Conservation (phyloP, 2,797 vertebrate species). For the Lithobates pipiens region DNA sequence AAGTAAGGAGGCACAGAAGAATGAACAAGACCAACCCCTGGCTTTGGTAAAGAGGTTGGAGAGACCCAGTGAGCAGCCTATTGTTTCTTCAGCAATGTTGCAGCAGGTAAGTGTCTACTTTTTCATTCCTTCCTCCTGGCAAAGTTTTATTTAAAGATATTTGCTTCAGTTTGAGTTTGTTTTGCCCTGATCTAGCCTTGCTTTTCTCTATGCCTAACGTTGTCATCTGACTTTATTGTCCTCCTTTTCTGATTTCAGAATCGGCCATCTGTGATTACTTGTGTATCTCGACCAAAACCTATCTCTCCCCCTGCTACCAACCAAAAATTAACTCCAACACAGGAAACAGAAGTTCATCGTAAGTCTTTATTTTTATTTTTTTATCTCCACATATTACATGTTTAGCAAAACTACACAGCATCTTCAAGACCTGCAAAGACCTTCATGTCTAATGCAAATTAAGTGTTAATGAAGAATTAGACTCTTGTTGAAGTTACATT, state of each 20-base stretch:
- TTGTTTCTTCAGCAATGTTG: constrained; percentile 12
- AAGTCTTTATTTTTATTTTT: not conserved
- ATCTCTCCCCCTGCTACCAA: not conserved
- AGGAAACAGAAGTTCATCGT: not conserved
- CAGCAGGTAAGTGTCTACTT: constrained; percentile 33
- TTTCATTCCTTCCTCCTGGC: not conserved
- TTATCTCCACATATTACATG: too few species aligned
- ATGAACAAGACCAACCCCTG: constrained; percentile 38
- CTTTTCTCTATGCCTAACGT: not conserved
- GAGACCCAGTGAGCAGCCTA: not conserved
- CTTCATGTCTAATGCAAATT: too few species aligned
- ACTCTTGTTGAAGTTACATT: too few species aligned
- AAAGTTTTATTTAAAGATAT: too few species aligned
- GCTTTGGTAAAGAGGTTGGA: constrained; percentile 42
- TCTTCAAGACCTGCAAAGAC: too few species aligned
- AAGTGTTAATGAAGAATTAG: too few species aligned
- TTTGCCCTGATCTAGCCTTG: too few species aligned
- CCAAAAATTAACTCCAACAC: not conserved
- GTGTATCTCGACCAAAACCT: constrained; percentile 29
- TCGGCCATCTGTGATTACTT: constrained; percentile 51
- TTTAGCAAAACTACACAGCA: too few species aligned
- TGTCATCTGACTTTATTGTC: not conserved
- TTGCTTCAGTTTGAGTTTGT: too few species aligned
- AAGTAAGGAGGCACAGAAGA: not conserved
- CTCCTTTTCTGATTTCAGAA: constrained; percentile 35